Percentiles rank a stretch among this genome's conserved stretches.
These are phyloP conservation scores for Panagrolaimus sp. DNA, from an alignment of 1,140 invertebrate genomes.

Conservation along the genomic window DNA sequence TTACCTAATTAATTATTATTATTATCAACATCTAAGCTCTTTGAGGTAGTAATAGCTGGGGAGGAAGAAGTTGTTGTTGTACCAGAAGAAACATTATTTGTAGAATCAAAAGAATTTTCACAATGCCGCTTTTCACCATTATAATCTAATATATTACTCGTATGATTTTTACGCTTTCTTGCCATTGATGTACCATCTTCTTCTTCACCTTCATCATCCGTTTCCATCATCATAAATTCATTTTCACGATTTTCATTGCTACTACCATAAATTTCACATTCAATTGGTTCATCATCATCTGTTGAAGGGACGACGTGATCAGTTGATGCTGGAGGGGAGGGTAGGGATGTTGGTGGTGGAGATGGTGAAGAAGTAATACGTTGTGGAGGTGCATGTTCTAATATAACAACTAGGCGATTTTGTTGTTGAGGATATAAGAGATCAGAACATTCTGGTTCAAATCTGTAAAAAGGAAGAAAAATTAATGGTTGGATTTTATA, in stretches of 20 bases:
- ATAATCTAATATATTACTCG: background rate
- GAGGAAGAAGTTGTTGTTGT: too few relatives aligned
- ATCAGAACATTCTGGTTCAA: constrained; percentile 9
- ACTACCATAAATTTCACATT: background rate
- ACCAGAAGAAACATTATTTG: too few relatives aligned
- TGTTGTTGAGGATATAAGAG: background rate
- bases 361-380: background rate
- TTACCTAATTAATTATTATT: too few relatives aligned
- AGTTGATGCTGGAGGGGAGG: background rate
- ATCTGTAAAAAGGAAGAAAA: background rate
- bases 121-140: constrained; percentile 1
- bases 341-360: background rate
- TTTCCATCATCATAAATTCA: background rate
- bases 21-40: too few relatives aligned
- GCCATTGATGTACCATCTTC: background rate
- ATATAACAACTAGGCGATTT: background rate
- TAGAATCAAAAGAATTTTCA: too few relatives aligned
- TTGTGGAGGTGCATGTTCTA: background rate
- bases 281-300: background rate
- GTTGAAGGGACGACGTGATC: background rate
- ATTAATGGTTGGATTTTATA: background rate
- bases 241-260: too few relatives aligned
- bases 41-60: too few relatives aligned
- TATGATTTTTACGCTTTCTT: constrained; percentile 6
- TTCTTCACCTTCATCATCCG: too few relatives aligned